Evolutionary conservation across 1,140 invertebrate genomes (phyloP).

Genomic region (Solenopsis invicta): DNA sequence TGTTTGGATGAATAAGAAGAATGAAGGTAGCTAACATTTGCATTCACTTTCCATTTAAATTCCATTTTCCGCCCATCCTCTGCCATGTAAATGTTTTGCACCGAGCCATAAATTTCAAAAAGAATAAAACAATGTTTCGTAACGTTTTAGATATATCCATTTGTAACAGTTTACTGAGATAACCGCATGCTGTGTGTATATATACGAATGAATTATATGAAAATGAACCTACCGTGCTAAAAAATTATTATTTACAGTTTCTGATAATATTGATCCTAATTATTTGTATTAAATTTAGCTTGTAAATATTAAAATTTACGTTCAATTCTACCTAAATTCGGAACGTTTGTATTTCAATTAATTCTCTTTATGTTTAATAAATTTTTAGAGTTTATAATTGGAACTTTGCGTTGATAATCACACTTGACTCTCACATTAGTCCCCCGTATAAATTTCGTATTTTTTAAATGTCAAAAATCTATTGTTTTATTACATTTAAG

Average conservation of each 20-base stretch:
- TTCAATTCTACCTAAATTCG: background rate
- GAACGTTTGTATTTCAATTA: no score
- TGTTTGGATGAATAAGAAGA: conserved; percentile 40
- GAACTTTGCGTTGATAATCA: no score
- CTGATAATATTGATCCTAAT: background rate
- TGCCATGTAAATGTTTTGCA: conserved; percentile 38
- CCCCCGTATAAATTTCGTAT: no score
- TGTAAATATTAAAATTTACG: background rate
- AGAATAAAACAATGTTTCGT: conserved; percentile 29
- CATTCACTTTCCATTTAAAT: conserved; percentile 63
- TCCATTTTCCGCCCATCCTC: conserved; percentile 37
- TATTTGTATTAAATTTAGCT: background rate
- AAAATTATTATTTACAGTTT: background rate
- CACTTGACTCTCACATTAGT: no score
- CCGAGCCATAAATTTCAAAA: conserved; percentile 53
- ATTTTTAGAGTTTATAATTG: no score
- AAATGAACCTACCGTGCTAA: background rate
- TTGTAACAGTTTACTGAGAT: conserved; percentile 5
- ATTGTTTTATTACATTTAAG: no score
- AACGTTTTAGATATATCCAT: conserved; percentile 29
- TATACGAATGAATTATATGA: background rate
- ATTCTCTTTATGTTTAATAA: no score
- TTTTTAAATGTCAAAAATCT: no score
- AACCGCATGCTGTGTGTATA: background rate
- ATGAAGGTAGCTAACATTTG: conserved; percentile 52